Conservation (phyloP, 2,797 vertebrate genomes). For the Enteromius viviparus region DNA sequence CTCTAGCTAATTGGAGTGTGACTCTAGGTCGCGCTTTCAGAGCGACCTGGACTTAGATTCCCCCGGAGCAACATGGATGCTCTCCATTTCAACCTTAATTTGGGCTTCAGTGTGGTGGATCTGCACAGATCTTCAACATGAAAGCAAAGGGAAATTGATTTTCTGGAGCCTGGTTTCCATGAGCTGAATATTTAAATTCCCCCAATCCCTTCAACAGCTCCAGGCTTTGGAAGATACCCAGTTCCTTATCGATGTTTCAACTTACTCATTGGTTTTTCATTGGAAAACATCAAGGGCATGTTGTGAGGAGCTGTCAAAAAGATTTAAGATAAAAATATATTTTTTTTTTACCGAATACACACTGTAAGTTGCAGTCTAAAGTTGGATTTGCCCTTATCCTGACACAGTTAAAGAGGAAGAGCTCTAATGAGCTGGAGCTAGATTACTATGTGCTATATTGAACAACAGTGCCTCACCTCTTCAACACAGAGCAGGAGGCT, state of each 20-base stretch:
- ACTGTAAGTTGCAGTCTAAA: slow-evolving; percentile 26
- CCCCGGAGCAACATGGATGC: slow-evolving; percentile 37
- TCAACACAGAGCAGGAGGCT: slow-evolving; percentile 15
- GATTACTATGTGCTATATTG: slow-evolving; percentile 28
- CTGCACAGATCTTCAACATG: slow-evolving; percentile 57
- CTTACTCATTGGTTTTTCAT: slow-evolving; percentile 32
- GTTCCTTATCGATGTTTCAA: slow-evolving; percentile 39
- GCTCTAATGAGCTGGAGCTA: slow-evolving; percentile 14
- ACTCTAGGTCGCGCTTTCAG: slow-evolving; percentile 44
- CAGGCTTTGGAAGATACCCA: slow-evolving; percentile 45
- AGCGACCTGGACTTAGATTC: slow-evolving; percentile 39
- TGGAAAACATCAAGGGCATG: slow-evolving; percentile 46
- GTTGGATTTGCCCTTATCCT: slow-evolving; percentile 23
- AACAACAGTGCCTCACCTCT: slow-evolving; percentile 24
- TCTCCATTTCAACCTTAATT: slow-evolving; percentile 55
- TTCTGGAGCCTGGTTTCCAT: slow-evolving; percentile 55
- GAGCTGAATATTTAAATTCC: slow-evolving; percentile 57
- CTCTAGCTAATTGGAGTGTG: slow-evolving; percentile 42
- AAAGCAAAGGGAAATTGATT: slow-evolving; percentile 58
- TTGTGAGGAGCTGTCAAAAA: slow-evolving; percentile 42
- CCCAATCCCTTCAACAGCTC: slow-evolving; percentile 41
- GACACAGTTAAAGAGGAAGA: slow-evolving; percentile 39
- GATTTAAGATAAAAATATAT: slow-evolving; percentile 34
- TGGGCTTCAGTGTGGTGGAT: slow-evolving; percentile 51
- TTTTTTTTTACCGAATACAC: background rate